These are phyloP conservation scores for Prolemur simus DNA, from an alignment of 2,113 vertebrate species.

Conservation along the genomic window DNA sequence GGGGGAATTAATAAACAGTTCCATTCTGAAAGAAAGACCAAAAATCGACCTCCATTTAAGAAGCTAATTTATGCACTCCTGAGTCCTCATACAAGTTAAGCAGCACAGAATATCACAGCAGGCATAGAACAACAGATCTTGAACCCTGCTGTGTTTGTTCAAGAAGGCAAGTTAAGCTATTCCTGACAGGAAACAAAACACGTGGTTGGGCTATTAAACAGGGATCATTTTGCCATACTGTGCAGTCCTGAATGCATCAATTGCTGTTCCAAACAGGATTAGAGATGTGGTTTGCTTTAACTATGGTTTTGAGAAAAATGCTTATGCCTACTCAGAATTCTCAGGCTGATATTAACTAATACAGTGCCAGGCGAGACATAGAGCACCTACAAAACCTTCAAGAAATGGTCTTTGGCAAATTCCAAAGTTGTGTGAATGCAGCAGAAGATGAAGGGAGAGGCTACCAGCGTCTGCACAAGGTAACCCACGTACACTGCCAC, in stretches of 20 bases:
- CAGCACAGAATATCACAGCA: conserved; percentile 82
- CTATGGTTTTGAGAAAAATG: conserved; percentile 69
- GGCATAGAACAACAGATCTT: conserved; percentile 80
- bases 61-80: conserved; percentile 78
- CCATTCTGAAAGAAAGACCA: conserved; percentile 24
- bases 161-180: conserved; percentile 78
- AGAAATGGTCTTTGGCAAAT: background rate
- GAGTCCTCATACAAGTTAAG: conserved; percentile 72
- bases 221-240: conserved; percentile 66
- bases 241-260: conserved; percentile 65
- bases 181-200: conserved; percentile 80
- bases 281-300: conserved; percentile 73
- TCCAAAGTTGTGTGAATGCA: background rate
- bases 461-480: background rate
- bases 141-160: conserved; percentile 80
- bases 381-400: background rate
- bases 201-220: conserved; percentile 68
- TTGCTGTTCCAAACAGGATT: conserved; percentile 64
- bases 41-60: conserved; percentile 62
- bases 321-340: conserved; percentile 39
- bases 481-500: background rate
- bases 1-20: conserved; percentile 48
- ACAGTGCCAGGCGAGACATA: background rate
- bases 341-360: conserved; percentile 63
- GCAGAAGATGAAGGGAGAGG: background rate